Evolutionary conservation across 2,797 vertebrate genomes (phyloP).

Genomic region (Lates japonicus): DNA sequence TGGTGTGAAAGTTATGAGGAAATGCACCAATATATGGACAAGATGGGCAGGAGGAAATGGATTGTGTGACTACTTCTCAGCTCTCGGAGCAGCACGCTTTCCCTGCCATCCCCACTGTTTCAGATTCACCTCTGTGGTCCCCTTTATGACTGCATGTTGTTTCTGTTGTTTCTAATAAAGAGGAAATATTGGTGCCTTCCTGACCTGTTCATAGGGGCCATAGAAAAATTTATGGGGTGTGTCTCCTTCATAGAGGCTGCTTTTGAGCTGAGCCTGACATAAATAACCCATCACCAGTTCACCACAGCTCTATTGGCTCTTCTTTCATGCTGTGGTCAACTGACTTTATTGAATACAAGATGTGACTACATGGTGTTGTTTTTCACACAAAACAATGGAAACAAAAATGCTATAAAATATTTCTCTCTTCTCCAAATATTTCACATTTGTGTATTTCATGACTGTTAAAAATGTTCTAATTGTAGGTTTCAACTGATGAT

Average conservation of each 20-base stretch:
- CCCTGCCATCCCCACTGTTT: conserved; percentile 41
- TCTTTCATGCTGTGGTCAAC: conserved; percentile 64
- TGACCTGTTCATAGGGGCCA: conserved; percentile 83
- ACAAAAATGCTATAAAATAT: conserved; percentile 14
- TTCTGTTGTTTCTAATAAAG: conserved; percentile 83
- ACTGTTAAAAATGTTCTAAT: not conserved
- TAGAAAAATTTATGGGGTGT: conserved; percentile 76
- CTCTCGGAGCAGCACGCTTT: conserved; percentile 48
- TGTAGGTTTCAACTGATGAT: conserved; percentile 1
- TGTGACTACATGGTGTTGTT: conserved; percentile 39
- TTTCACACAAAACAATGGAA: conserved; percentile 19
- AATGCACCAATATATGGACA: conserved; percentile 45
- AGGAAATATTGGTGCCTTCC: conserved; percentile 83
- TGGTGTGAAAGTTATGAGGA: conserved; percentile 63
- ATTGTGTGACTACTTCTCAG: conserved; percentile 74
- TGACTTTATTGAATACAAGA: conserved; percentile 65
- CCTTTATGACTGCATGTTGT: conserved; percentile 75
- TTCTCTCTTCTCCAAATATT: not conserved
- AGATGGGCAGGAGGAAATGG: conserved; percentile 60
- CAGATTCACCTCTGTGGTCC: conserved; percentile 64
- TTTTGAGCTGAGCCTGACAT: conserved; percentile 71
- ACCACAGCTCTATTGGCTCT: conserved; percentile 56
- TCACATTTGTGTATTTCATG: not conserved
- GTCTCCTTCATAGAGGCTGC: conserved; percentile 70
- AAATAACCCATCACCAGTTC: conserved; percentile 75